These are phyloP conservation scores for Dendrocincla tyrannina DNA, from an alignment of 2,797 vertebrate genomes.

Conservation along the genomic window DNA sequence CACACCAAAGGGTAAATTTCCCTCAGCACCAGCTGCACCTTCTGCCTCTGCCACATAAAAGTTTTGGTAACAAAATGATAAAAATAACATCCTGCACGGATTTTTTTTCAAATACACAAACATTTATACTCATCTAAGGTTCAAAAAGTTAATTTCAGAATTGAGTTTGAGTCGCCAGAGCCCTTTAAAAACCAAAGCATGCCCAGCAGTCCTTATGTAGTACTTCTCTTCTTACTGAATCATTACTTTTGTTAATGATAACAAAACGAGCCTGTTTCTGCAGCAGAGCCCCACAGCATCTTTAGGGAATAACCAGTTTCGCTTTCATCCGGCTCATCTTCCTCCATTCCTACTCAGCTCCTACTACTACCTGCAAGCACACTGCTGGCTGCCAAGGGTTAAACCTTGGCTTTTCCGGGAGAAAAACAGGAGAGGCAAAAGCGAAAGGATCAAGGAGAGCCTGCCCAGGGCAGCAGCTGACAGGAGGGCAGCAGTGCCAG, in stretches of 20 bases:
- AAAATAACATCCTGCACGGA: not conserved
- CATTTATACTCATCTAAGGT: not conserved
- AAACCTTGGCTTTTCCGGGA: not conserved
- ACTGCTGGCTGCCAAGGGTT: not conserved
- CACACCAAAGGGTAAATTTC: not conserved
- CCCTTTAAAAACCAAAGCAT: not conserved
- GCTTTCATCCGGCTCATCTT: not conserved
- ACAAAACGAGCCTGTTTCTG: not conserved
- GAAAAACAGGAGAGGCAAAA: not conserved
- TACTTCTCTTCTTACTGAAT: not conserved
- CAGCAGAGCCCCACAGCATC: not conserved
- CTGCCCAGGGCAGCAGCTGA: not conserved
- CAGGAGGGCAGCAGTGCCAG: not conserved
- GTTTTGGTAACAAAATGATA: not conserved
- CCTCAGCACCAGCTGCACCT: not conserved
- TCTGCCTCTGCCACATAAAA: not conserved
- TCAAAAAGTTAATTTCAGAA: not conserved
- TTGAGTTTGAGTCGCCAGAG: not conserved
- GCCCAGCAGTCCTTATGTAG: not conserved
- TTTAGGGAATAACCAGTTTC: not conserved
- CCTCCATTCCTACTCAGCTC: not conserved
- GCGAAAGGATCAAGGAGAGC: not conserved
- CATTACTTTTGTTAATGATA: not conserved
- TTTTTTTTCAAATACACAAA: not conserved
- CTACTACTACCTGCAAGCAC: accelerated